Evolutionary conservation across 2,888 invertebrate species (phyloP).

Genomic region (Scaptomyza reducta): DNA sequence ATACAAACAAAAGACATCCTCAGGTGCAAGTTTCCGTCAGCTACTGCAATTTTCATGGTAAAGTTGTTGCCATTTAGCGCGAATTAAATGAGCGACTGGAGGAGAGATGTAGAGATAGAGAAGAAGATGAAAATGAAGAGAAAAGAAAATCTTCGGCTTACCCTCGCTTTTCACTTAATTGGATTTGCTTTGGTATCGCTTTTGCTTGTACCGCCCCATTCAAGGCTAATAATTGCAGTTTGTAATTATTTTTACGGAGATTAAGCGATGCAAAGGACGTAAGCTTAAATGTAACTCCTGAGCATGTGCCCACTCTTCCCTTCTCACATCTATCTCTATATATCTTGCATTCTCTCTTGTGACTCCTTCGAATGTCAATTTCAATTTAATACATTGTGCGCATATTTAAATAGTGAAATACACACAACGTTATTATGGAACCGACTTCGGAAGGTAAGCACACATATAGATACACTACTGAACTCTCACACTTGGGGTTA

Average conservation of each 20-base stretch:
- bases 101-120: constrained; percentile 3
- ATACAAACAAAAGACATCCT: constrained; percentile 18
- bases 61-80: constrained; percentile 49
- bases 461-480: constrained; percentile 7
- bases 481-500: constrained; percentile 61
- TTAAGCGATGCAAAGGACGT: constrained; percentile 41
- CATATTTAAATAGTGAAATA: constrained; percentile 48
- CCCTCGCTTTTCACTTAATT: constrained; percentile 76
- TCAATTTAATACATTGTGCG: constrained; percentile 52
- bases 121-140: neutral
- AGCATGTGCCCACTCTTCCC: constrained; percentile 2
- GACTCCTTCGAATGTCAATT: constrained; percentile 50
- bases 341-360: constrained; percentile 3
- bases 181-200: constrained; percentile 66
- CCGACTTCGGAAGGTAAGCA: constrained; percentile 15
- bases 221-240: constrained; percentile 73
- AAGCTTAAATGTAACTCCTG: constrained; percentile 35
- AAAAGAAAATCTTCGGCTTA: constrained; percentile 63
- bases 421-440: constrained; percentile 28
- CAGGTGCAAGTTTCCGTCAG: constrained; percentile 42
- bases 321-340: neutral
- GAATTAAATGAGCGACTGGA: constrained; percentile 41
- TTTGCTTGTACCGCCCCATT: constrained; percentile 27
- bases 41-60: constrained; percentile 32
- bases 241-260: constrained; percentile 71